These are phyloP conservation scores for Astropecten irregularis DNA, from an alignment of 53 echinoderm and acorn worm species.

Conservation along the genomic window DNA sequence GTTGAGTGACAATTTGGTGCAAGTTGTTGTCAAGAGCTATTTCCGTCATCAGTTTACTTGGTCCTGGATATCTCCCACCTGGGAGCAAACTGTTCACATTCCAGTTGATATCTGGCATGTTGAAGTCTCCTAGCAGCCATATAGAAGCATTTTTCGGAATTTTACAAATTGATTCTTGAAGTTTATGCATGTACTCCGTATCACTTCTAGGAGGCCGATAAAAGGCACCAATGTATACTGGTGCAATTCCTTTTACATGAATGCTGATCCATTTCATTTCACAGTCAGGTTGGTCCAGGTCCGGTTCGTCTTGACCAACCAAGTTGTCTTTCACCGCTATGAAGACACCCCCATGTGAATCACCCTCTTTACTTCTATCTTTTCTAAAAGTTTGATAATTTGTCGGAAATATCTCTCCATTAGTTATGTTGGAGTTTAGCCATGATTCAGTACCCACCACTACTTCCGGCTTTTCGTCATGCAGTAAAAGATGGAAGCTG, in stretches of 20 bases:
- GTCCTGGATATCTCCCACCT: slow-evolving; percentile 31
- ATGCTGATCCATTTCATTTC: slow-evolving; percentile 24
- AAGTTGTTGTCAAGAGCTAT: slow-evolving; percentile 42
- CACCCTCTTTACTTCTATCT: not conserved
- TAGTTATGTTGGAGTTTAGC: not conserved
- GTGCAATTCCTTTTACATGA: slow-evolving; percentile 5
- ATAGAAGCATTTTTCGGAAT: no score
- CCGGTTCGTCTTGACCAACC: not conserved
- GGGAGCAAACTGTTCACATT: not conserved
- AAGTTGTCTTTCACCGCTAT: slow-evolving; percentile 14
- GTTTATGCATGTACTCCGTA: not conserved
- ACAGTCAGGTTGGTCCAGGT: slow-evolving; percentile 16
- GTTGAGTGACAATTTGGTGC: slow-evolving; percentile 26
- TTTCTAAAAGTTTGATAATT: slow-evolving; percentile 2
- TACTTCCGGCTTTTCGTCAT: slow-evolving; percentile 25
- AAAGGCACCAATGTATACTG: slow-evolving; percentile 13
- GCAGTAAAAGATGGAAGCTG: not conserved
- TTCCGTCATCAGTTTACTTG: slow-evolving; percentile 52
- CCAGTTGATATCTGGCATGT: slow-evolving; percentile 42
- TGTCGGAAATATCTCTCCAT: slow-evolving; percentile 20
- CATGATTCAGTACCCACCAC: slow-evolving; percentile 41
- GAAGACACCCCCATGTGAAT: slow-evolving; percentile 27
- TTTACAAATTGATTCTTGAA: no score
- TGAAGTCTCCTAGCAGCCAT: slow-evolving; percentile 59
- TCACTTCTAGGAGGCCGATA: not conserved